Evolutionary conservation across 2,797 vertebrate genomes (phyloP), one percentile per base, ranked within the genome.

Genomic region (Natrix natrix): DNA sequence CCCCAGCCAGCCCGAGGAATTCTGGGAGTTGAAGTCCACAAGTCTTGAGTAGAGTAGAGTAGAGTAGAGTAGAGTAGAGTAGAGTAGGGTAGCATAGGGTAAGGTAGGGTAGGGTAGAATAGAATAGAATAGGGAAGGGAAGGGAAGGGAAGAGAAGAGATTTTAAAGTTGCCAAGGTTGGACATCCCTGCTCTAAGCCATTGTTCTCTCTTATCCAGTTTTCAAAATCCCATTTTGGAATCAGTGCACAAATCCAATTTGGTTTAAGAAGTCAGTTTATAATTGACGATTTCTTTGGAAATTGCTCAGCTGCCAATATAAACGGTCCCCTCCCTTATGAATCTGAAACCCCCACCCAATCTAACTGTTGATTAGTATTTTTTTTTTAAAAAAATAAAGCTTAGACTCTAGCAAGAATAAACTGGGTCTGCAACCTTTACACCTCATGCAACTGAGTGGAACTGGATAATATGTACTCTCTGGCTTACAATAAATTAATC

Each of bases 401-500:
- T 60, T 32, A 74, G 43, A 89, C 48, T 88, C 56, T 26, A n/a
- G 13, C 10, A 54, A 48, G 48, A 61, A 61, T 69, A 83, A 54
- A 86, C 52, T 26, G 24, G 43, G 16, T 48, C 52, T n/a, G 32
- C 52, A 54, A 54, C 14, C 8, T 12, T 28, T 54, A 17, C 56
- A 37, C 48, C 2, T 78, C 11, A 22, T 55, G 32, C 88, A 86
- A 59, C 95, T 93, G 91, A 88, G 37, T 48, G 32, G 69, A 86
- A 60, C 95, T 93, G 91, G 95, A 95, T 7, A 96, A 92, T 95
- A 93, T 93, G 95, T 56, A 95, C 59, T 94, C 87, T 93, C 92
- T 93, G 94, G 94, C 86, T 94, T 92, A 96, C 96, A 98, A 97
- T 98, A 98, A 98, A 96, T 98, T 98, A 98, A 97, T 97, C 96